Percentiles rank a stretch among this genome's conserved stretches.
phyloP scores from a whole-genome alignment of 2,888 invertebrate species.

The Zygogramma bicolorata region DNA sequence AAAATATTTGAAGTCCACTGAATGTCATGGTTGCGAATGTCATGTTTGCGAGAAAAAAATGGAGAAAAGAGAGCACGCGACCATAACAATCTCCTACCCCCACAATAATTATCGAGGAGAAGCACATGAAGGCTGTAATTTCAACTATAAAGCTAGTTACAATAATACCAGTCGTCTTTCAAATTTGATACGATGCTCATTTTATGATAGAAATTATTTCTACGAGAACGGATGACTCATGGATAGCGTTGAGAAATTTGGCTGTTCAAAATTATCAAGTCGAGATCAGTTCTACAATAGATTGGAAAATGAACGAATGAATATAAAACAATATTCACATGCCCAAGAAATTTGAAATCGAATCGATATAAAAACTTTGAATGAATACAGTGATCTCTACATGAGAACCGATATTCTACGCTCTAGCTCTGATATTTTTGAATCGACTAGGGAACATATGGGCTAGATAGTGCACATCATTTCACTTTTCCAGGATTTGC shows the following conservation, averaged over 20 bases:
- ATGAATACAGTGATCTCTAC: conserved; percentile 60
- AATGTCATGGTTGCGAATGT: conserved; percentile 24
- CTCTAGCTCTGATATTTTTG: conserved; percentile 59
- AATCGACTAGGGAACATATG: conserved; percentile 56
- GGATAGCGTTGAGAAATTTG: conserved; percentile 14
- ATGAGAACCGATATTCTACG: conserved; percentile 60
- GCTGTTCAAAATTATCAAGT: conserved; percentile 48
- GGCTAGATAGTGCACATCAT: conserved; percentile 55
- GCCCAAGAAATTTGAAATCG: conserved; percentile 56
- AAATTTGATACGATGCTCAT: conserved; percentile 53
- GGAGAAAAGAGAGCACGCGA: conserved; percentile 11
- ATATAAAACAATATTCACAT: conserved; percentile 53
- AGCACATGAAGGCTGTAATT: conserved; percentile 48
- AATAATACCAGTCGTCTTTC: conserved; percentile 49
- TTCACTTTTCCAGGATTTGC: conserved; percentile 53
- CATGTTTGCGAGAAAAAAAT: neutral
- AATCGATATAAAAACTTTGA: conserved; percentile 55
- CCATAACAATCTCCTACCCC: neutral
- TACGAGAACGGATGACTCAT: conserved; percentile 38
- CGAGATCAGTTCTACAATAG: conserved; percentile 50
- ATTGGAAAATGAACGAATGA: conserved; percentile 47
- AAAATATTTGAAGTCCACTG: neutral
- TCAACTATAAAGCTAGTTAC: conserved; percentile 42
- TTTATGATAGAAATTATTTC: conserved; percentile 48
- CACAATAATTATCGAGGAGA: conserved; percentile 19